Percentiles rank a stretch among this genome's conserved stretches.
phyloP scores from a whole-genome alignment of 2,888 invertebrate genomes.

The Byasa hedistus region DNA sequence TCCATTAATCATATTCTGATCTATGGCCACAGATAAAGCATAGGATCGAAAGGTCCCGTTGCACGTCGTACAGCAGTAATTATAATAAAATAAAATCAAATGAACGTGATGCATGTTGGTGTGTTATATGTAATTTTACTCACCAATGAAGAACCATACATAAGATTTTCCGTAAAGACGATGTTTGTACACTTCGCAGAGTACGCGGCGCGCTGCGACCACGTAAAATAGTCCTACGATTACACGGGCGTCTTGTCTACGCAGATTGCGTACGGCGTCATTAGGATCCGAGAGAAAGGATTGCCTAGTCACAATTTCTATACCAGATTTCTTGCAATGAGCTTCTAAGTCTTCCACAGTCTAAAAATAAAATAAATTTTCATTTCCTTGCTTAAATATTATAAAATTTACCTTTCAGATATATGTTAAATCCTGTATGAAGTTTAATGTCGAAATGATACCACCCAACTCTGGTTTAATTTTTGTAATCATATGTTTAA shows the following conservation, averaged over 20 bases:
- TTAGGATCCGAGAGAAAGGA: slow-evolving; percentile 98
- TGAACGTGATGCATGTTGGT: too few species aligned
- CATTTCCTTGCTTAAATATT: too few species aligned
- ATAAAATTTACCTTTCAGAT: too few species aligned
- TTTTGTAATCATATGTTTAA: background rate
- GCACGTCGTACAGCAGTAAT: too few species aligned
- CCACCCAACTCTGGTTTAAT: background rate
- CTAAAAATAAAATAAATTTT: slow-evolving; percentile 56
- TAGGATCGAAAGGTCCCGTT: too few species aligned
- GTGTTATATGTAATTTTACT: slow-evolving; percentile 45
- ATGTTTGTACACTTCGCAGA: slow-evolving; percentile 97
- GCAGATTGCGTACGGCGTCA: slow-evolving; percentile 96
- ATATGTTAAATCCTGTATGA: too few species aligned
- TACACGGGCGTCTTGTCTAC: slow-evolving; percentile 97
- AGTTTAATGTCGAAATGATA: too few species aligned
- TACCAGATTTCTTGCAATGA: slow-evolving; percentile 93
- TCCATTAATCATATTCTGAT: too few species aligned
- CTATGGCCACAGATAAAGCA: too few species aligned
- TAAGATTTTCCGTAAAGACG: slow-evolving; percentile 96
- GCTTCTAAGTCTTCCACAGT: slow-evolving; percentile 98
- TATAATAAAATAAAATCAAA: too few species aligned
- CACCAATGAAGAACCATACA: slow-evolving; percentile 99
- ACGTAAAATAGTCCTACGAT: slow-evolving; percentile 99
- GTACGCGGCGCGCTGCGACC: slow-evolving; percentile 95
- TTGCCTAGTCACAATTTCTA: slow-evolving; percentile 97